Percentiles rank a stretch among this genome's conserved stretches.
phyloP scores from a whole-genome alignment of 2,888 invertebrate genomes.

The Dryomyza anilis region DNA sequence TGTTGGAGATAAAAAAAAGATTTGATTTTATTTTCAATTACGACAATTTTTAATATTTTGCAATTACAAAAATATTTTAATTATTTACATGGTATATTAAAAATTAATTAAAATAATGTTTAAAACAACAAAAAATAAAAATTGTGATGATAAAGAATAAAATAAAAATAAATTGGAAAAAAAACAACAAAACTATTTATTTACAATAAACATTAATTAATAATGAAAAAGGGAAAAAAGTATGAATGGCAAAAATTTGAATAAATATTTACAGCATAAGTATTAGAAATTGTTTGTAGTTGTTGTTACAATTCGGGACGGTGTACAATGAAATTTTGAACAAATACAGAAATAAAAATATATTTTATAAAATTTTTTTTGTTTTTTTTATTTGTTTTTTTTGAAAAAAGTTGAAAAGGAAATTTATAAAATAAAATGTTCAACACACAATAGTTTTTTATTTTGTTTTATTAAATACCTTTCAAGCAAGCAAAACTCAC shows the following conservation, averaged over 20 bases:
- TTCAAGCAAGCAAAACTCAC: constrained; percentile 11
- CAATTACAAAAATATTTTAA: no score
- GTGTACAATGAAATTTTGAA: background rate
- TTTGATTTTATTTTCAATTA: no score
- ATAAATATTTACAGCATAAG: constrained; percentile 25
- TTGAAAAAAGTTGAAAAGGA: constrained; percentile 8
- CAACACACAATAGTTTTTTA: constrained; percentile 5
- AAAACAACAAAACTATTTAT: constrained; percentile 21
- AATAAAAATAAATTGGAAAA: constrained; percentile 5
- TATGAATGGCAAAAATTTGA: constrained; percentile 13
- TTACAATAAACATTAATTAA: constrained; percentile 24
- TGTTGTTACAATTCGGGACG: background rate
- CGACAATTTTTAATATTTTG: no score
- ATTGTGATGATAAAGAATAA: background rate
- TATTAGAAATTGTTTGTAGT: background rate
- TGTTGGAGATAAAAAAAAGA: background rate
- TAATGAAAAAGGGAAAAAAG: constrained; percentile 14
- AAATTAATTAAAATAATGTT: constrained; percentile 26
- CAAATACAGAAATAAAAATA: background rate
- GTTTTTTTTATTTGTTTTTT: background rate
- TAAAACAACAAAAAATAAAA: background rate
- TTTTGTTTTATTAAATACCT: background rate
- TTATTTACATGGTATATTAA: no score
- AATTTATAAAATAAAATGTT: constrained; percentile 2
- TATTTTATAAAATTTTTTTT: background rate